Percentiles rank a stretch among this genome's conserved stretches.
These are phyloP conservation scores for Xiphophorus maculatus DNA, from an alignment of 2,113 vertebrate species.

Conservation along the genomic window DNA sequence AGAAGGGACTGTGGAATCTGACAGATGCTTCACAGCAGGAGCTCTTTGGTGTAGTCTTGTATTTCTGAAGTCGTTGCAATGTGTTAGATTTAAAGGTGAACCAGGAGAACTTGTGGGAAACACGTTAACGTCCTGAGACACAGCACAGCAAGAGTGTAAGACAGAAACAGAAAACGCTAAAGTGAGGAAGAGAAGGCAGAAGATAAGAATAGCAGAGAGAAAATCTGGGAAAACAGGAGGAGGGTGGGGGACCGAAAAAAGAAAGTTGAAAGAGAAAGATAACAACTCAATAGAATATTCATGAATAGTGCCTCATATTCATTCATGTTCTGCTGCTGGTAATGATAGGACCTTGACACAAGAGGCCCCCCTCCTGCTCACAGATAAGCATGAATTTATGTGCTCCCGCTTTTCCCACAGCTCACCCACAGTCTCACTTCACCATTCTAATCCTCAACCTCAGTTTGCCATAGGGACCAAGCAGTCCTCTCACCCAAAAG, in stretches of 20 bases:
- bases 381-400: conserved; percentile 55
- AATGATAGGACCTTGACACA: conserved; percentile 65
- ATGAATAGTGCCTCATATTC: conserved; percentile 64
- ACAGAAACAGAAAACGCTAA: conserved; percentile 28
- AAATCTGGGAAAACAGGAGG: conserved; percentile 11
- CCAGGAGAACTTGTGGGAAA: conserved; percentile 20
- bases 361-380: conserved; percentile 33
- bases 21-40: background rate
- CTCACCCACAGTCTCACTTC: conserved; percentile 27
- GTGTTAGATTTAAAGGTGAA: conserved; percentile 35
- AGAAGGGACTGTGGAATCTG: conserved; percentile 1
- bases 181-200: conserved; percentile 16
- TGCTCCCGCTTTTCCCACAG: conserved; percentile 39
- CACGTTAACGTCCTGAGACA: conserved; percentile 32
- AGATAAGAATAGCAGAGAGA: conserved; percentile 34
- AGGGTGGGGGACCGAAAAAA: conserved; percentile 12
- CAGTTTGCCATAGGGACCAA: conserved; percentile 44
- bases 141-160: conserved; percentile 12
- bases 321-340: conserved; percentile 59
- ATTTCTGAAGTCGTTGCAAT: conserved; percentile 18
- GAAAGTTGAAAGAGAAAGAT: conserved; percentile 59
- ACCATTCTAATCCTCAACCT: conserved; percentile 53
- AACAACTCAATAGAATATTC: conserved; percentile 68
- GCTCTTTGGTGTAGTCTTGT: conserved; percentile 11
- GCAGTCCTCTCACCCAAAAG: conserved; percentile 36